Percentiles rank a stretch among this genome's conserved stretches.
These are phyloP conservation scores for Cylas formicarius DNA, from an alignment of 1,140 invertebrate species.

Conservation along the genomic window DNA sequence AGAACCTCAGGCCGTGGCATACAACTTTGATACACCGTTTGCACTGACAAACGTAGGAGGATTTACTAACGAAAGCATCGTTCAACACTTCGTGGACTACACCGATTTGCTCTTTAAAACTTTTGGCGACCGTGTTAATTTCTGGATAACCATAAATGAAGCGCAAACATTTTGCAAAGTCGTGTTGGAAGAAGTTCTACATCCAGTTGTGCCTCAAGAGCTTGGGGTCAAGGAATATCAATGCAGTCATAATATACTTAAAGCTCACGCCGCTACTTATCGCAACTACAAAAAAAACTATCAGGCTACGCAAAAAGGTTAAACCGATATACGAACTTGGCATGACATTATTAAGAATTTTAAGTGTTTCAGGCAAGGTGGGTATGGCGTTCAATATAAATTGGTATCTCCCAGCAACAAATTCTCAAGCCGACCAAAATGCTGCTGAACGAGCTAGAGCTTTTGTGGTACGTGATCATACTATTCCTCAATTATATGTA, in stretches of 20 bases:
- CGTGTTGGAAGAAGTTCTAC: not conserved
- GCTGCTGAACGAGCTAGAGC: no score
- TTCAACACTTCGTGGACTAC: constrained; percentile 1
- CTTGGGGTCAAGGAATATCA: not conserved
- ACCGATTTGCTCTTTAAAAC: not conserved
- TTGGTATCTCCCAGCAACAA: no score
- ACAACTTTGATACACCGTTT: not conserved
- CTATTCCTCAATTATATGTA: no score
- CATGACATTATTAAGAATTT: no score
- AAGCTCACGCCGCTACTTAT: not conserved
- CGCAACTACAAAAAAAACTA: not conserved
- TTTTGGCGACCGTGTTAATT: constrained; percentile 1
- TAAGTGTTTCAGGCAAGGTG: no score
- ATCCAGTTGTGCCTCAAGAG: not conserved
- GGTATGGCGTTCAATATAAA: no score
- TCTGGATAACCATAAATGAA: no score
- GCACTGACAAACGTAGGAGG: not conserved
- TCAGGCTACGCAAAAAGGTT: not conserved
- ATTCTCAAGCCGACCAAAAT: no score
- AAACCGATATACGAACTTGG: no score
- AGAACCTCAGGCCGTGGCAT: not conserved
- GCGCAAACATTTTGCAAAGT: not conserved
- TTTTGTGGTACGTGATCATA: no score
- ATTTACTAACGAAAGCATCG: not conserved
- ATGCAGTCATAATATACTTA: not conserved